A percentile compares a stretch with the other conserved stretches of the same genome.
phyloP scores from a whole-genome alignment of 2,113 vertebrate species.

The Oreochromis tanganicae region DNA sequence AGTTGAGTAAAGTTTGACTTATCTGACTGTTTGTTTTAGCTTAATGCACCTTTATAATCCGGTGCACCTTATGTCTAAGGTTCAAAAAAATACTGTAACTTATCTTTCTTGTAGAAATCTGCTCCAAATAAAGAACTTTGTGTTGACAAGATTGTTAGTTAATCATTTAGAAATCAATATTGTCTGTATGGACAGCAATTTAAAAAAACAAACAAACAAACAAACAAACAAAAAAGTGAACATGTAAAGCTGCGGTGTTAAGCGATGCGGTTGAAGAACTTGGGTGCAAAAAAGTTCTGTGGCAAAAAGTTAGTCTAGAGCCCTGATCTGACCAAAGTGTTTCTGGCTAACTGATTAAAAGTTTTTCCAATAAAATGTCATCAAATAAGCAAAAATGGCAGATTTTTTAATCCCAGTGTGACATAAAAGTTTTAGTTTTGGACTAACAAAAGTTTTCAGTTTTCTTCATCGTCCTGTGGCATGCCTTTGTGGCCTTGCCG shows the following conservation, averaged over 20 bases:
- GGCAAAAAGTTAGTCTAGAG: neutral
- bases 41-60: too few relatives aligned
- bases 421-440: neutral
- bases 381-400: neutral
- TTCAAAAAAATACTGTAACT: too few relatives aligned
- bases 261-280: neutral
- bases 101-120: too few relatives aligned
- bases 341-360: neutral
- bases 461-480: too few relatives aligned
- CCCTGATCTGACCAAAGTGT: neutral
- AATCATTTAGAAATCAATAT: neutral
- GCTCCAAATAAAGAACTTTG: too few relatives aligned
- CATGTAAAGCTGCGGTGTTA: neutral
- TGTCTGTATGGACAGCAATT: neutral
- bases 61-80: too few relatives aligned
- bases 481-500: neutral
- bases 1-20: too few relatives aligned
- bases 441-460: neutral
- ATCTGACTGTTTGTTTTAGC: too few relatives aligned
- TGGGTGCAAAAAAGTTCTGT: neutral
- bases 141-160: neutral
- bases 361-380: neutral
- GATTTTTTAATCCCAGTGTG: neutral
- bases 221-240: neutral
- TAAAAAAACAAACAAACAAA: fast-evolving